phyloP scores from a whole-genome alignment of 1,140 invertebrate genomes.

The Adelges cooleyi region DNA sequence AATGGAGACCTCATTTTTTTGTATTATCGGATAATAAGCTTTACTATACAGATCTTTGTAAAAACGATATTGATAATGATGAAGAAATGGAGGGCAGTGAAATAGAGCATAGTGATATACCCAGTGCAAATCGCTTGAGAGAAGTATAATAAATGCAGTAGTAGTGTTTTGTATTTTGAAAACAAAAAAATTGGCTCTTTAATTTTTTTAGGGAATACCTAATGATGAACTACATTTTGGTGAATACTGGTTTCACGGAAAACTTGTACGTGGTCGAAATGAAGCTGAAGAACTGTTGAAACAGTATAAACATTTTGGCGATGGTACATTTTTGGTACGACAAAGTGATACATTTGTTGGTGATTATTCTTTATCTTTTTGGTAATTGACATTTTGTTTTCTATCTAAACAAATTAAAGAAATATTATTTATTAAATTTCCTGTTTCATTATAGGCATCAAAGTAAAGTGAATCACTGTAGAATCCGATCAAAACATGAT shows the following conservation, averaged over 20 bases:
- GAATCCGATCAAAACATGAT: slow-evolving; percentile 81
- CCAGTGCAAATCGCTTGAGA: slow-evolving; percentile 6
- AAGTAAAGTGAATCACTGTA: slow-evolving; percentile 81
- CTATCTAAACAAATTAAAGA: neutral
- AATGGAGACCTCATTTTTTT: slow-evolving; percentile 92
- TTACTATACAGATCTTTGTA: slow-evolving; percentile 59
- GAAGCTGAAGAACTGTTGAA: slow-evolving; percentile 64
- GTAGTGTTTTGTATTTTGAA: no score
- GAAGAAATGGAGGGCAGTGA: slow-evolving; percentile 48
- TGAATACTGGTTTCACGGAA: slow-evolving; percentile 93
- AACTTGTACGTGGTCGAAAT: slow-evolving; percentile 60
- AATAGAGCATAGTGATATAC: slow-evolving; percentile 38
- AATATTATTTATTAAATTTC: slow-evolving; percentile 29
- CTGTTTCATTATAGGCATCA: slow-evolving; percentile 57
- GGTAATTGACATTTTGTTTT: slow-evolving; percentile 39
- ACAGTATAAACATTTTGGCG: slow-evolving; percentile 72
- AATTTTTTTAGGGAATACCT: slow-evolving; percentile 41
- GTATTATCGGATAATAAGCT: slow-evolving; percentile 81
- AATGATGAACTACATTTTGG: slow-evolving; percentile 85
- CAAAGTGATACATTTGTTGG: slow-evolving; percentile 94
- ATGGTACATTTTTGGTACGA: slow-evolving; percentile 89
- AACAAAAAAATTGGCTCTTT: neutral
- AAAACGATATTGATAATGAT: slow-evolving; percentile 42
- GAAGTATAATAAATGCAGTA: slow-evolving; percentile 2
- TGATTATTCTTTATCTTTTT: slow-evolving; percentile 91